Percentiles rank a stretch among this genome's conserved stretches.
Evolutionary conservation across 2,888 invertebrate genomes (phyloP).

Genomic region (Caenorhabditis sp.): DNA sequence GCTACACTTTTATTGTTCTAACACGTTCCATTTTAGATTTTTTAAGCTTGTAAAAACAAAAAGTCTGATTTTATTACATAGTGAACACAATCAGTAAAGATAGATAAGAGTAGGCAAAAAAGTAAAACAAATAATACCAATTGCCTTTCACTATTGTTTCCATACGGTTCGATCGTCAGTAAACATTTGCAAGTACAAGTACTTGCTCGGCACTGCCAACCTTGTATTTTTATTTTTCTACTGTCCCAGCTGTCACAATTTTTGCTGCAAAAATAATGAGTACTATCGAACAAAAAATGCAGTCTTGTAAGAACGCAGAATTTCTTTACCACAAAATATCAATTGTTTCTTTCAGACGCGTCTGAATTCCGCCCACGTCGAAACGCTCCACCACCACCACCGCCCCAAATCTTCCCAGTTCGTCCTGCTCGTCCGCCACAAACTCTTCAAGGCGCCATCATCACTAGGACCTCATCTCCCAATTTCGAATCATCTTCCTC

Average conservation of each 20-base stretch:
- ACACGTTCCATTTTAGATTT: not conserved
- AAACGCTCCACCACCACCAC: slow-evolving; percentile 43
- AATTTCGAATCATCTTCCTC: slow-evolving; percentile 5
- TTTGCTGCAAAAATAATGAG: slow-evolving; percentile 21
- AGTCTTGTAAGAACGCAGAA: slow-evolving; percentile 18
- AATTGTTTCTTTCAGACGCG: slow-evolving; percentile 35
- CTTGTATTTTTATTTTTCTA: not conserved
- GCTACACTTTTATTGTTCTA: not conserved
- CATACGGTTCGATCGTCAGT: slow-evolving; percentile 46
- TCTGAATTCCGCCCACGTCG: slow-evolving; percentile 52
- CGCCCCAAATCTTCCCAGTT: slow-evolving; percentile 4
- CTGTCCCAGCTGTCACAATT: not conserved
- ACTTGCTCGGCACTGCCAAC: slow-evolving; percentile 5
- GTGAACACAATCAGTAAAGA: slow-evolving; percentile 11
- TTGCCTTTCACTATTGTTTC: slow-evolving; percentile 44
- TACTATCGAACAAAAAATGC: slow-evolving; percentile 23
- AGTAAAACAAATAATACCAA: slow-evolving; percentile 40
- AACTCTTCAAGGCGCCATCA: not conserved
- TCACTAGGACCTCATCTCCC: not conserved
- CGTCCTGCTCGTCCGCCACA: not conserved
- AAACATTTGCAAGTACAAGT: slow-evolving; percentile 54
- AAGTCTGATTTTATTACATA: not conserved
- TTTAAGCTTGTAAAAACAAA: not conserved
- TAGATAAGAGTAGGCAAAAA: slow-evolving; percentile 5
- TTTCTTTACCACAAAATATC: not conserved